Base-by-base conservation (phyloP, 2,797 vertebrate species). In the Etheostoma perlongum region DNA sequence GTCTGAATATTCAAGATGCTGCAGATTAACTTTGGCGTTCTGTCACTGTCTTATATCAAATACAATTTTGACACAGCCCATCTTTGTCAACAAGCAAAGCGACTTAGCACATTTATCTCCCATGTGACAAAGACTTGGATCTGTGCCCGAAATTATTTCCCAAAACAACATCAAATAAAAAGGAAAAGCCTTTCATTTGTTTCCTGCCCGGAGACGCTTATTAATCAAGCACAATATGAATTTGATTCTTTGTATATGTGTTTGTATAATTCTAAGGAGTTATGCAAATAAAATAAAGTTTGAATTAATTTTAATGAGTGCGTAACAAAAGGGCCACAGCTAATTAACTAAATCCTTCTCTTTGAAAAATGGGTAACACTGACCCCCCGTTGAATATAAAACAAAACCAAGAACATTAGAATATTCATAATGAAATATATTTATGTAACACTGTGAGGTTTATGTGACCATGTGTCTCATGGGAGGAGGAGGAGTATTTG, bases 401-500 rank as follows among this genome's bases (percentile, higher is more conserved):
- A 93, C 89, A 93, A 93, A 93, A 84, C 78, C 78, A 19, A 12
- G 83, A 75, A 83, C 85, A 83, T 87, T 88, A 86, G 85, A 92
- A 91, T 92, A 91, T 92, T 93, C 88, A 92, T 93, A 91, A 87
- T 86, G 66, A 86, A 92, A 88, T 81, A 90, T 86, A 88, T 92
- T 92, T 93, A 89, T 92, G 88, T 90, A 92, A 92, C 78, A 74
- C 71, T 78, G 81, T 19, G 87, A 79, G 84, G 57, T 86, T 87
- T 83, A 69, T 89, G 82, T 90, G 90, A 90, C 89, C 84, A 14
- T n/a, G 67, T 2, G 74, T 93, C 92, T 85, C 88, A 47, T 15
- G 84, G 87, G 93, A 85, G 69, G 76, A 73, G 82, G 74, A 79
- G 79, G 73, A 71, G 64, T 78, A 90, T 85, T 83, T 86, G 79